Percentiles rank a stretch among this genome's conserved stretches.
phyloP scores from a whole-genome alignment of 1,140 invertebrate species.

The Hirudo medicinalis region DNA sequence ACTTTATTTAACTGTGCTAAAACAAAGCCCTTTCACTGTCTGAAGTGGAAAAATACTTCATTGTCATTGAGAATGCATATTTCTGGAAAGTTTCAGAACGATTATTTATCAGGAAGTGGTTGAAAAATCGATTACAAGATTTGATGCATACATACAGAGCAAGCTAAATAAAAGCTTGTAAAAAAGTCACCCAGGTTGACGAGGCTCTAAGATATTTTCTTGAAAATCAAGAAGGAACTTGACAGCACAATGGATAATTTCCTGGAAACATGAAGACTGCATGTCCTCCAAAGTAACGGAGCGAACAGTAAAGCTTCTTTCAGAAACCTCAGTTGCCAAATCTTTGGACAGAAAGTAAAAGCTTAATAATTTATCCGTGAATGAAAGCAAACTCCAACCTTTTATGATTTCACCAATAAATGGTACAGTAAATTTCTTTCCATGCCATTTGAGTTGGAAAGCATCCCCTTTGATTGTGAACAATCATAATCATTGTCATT shows the following conservation, averaged over 20 bases:
- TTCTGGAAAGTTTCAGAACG: no score
- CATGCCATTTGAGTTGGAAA: slow-evolving; percentile 14
- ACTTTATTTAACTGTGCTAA: no score
- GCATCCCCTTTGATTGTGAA: neutral
- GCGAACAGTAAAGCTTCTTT: neutral
- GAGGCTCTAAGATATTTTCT: neutral
- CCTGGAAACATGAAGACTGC: neutral
- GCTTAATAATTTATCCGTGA: neutral
- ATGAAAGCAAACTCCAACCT: neutral
- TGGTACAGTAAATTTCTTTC: slow-evolving; percentile 16
- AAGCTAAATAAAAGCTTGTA: no score
- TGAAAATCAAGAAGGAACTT: slow-evolving; percentile 10
- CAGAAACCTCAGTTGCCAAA: slow-evolving; percentile 2
- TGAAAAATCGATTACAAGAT: no score
- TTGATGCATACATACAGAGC: no score
- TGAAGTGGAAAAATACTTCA: no score
- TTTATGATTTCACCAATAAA: slow-evolving; percentile 10
- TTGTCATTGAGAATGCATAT: no score
- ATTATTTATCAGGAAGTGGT: no score
- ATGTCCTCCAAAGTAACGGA: neutral
- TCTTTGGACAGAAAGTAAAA: neutral
- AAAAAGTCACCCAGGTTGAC: neutral
- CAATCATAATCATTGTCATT: neutral
- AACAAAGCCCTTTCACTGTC: no score
- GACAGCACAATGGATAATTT: neutral